Evolutionary conservation across 2,797 vertebrate species (phyloP), one percentile per base, ranked within the genome.

Genomic region (Danio kyathit): DNA sequence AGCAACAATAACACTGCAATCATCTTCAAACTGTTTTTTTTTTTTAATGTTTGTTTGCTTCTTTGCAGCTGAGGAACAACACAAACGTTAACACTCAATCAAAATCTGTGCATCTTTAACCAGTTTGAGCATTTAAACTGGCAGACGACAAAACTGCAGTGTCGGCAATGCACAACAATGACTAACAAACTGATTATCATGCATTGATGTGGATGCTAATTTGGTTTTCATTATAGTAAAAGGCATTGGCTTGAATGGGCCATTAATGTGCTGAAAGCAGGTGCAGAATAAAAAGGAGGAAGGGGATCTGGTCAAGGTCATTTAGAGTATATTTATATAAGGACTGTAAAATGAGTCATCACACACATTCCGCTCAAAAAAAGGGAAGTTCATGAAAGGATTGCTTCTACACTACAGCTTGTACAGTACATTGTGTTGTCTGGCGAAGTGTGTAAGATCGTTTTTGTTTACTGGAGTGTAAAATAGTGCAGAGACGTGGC

Each of bases 281-380:
- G 4, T 16, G 13, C 12, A 49, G 38, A 48, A 73, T 48, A 54
- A 60, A 29, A 52, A 19, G 7, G 41, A 41, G 48, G 29, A 64
- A 49, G 17, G 84, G 80, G 84, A 76, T 88, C 80, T 81, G 52
- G 82, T 92, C 92, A 94, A 94, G 92, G 93, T 94, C 92, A 92
- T 74, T 82, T 60, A 65, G 84, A 88, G 84, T 71, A 84, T 79
- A 67, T 83, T 61, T 41, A 49, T 71, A 81, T 63, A 40, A 83
- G 86, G 71, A 48, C 57, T 12, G 21, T 63, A 65, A 56, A 56
- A 64, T 46, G 13, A 72, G 38, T 56, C 29, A 59, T 72, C 52
- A 52, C 70, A 59, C 59, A 65, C 59, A 74, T 12, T 48, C 43
- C 11, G 19, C 65, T 64, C n/a, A 57, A 82, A 48, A 81, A 76